These are phyloP conservation scores for Drosophila antonietae DNA, from an alignment of 2,888 invertebrate species.

Conservation along the genomic window DNA sequence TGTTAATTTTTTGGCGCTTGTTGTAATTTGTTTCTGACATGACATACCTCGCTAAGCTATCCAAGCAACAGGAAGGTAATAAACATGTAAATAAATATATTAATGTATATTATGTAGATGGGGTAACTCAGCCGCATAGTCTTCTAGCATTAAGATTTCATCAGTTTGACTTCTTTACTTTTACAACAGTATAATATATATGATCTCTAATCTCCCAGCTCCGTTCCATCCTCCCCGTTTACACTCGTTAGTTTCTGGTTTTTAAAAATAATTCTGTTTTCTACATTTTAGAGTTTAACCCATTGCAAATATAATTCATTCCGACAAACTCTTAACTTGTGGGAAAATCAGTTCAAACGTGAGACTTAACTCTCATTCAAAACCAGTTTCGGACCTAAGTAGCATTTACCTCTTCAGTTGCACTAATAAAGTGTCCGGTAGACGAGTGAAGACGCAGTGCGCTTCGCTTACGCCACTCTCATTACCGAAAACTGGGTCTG, in stretches of 20 bases:
- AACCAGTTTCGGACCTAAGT: slow-evolving; percentile 48
- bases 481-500: slow-evolving; percentile 25
- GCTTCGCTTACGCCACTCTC: slow-evolving; percentile 25
- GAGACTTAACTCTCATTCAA: slow-evolving; percentile 4
- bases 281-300: neutral
- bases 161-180: too few relatives aligned
- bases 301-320: neutral
- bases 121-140: neutral
- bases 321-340: neutral
- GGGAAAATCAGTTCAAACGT: slow-evolving; percentile 17
- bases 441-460: slow-evolving; percentile 23
- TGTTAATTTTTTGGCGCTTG: slow-evolving; percentile 64
- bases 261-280: too few relatives aligned
- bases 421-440: slow-evolving; percentile 40
- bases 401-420: slow-evolving; percentile 64
- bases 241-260: too few relatives aligned
- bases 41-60: slow-evolving; percentile 34
- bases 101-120: neutral
- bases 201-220: too few relatives aligned
- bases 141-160: neutral
- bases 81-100: slow-evolving; percentile 8
- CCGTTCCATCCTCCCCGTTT: too few relatives aligned
- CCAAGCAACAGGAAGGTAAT: neutral
- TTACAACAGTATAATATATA: too few relatives aligned
- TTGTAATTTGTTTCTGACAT: slow-evolving; percentile 54